Base-by-base conservation (phyloP, 2,888 invertebrate genomes). In the Aradus depressus region DNA sequence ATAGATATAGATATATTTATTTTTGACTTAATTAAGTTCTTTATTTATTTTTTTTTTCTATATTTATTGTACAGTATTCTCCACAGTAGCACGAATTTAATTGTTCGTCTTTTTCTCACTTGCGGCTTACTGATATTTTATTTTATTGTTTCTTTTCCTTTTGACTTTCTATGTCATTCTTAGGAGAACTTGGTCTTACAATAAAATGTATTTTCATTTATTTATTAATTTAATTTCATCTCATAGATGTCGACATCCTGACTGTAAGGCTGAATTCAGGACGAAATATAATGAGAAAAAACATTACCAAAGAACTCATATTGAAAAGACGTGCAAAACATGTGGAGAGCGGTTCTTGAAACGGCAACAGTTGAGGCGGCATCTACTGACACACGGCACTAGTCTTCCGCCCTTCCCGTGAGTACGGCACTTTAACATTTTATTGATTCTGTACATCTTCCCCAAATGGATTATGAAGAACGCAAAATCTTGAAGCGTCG, bases 261-360 rank as follows among this genome's bases (percentile, higher is more conserved):
- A 44, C 16, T 54, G 54, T 19, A 34, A 35, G 5, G 50, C 32
- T 19, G 38, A 37, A 23, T 45, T 54, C 14, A 54, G 47, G 43
- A 50, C 50, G 3, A 47, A 19, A 3, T 51, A 54, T 19, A 51
- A 51, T 42, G 25, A 47, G 16, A 54, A 42, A 26, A 54, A 54
- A 25, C 54, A 54, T 43, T 23, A 21, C 10, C 50, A 41, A 43
- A 41, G 54, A 38, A 47, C 51, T 1, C 54, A 54, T 37, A 38
- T 26, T 10, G 37, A 28, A 16, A 47, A 51, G 47, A 23, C 37
- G 6, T 54, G 54, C 31, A 34, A 50, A 19, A 31, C n/a, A 10
- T 54, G 54, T 32, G 47, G 43, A 14, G 19, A 21, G 37, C 31
- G 14, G 14, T 54, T 51, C 26, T 47, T 32, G 16, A 54, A 51